Evolutionary conservation across 92 coral and sea anemone species (phyloP).

Genomic region (Porites cylindrica): DNA sequence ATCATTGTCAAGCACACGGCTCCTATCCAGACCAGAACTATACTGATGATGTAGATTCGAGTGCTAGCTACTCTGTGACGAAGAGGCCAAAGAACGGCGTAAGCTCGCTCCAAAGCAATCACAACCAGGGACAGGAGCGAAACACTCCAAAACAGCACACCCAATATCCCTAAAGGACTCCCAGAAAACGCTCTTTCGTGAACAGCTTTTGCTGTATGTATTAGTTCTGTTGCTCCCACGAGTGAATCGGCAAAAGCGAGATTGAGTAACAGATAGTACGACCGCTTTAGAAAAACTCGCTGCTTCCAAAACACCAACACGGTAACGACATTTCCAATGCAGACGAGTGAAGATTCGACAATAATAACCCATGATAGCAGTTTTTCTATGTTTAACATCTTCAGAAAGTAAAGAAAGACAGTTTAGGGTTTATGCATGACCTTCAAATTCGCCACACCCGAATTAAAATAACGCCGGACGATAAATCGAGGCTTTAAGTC

Average conservation of each 20-base stretch:
- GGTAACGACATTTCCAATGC: conserved; percentile 18
- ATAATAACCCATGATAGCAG: not conserved
- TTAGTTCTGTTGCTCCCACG: not conserved
- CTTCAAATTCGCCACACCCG: too few relatives aligned
- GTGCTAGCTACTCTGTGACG: conserved; percentile 21
- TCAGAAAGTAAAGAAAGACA: too few relatives aligned
- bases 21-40: not conserved
- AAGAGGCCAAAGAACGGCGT: conserved; percentile 29
- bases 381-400: too few relatives aligned
- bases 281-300: not conserved
- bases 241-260: conserved; percentile 26
- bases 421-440: too few relatives aligned
- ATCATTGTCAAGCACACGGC: not conserved
- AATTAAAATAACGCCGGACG: too few relatives aligned
- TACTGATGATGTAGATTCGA: not conserved
- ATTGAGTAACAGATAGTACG: conserved; percentile 14
- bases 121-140: conserved; percentile 11
- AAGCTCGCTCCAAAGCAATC: conserved; percentile 23
- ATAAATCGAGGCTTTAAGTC: too few relatives aligned
- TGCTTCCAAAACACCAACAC: conserved; percentile 31
- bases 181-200: not conserved
- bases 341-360: not conserved
- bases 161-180: not conserved
- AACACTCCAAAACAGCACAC: not conserved
- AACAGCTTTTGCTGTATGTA: not conserved